Evolutionary conservation across 1,140 invertebrate species (phyloP).

Genomic region (Penaeus chinensis): DNA sequence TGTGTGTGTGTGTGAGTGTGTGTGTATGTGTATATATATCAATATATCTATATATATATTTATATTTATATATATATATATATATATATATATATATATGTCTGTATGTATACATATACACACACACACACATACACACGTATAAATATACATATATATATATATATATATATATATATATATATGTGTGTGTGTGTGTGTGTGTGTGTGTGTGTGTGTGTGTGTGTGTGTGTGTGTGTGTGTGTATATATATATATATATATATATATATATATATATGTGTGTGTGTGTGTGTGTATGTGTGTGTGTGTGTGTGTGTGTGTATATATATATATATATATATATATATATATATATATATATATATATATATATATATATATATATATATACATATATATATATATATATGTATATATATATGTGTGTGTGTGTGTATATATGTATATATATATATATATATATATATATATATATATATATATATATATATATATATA

Average conservation of each 20-base stretch:
- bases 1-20: too few relatives aligned
- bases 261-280: slow-evolving; percentile 17
- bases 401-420: slow-evolving; percentile 7
- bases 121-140: not conserved
- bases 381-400: slow-evolving; percentile 9
- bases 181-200: slow-evolving; percentile 12
- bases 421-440: not conserved
- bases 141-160: slow-evolving; percentile 17
- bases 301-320: not conserved
- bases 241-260: not conserved
- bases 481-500: not conserved
- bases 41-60: too few relatives aligned
- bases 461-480: slow-evolving; percentile 17
- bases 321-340: slow-evolving; percentile 17
- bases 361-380: slow-evolving; percentile 18
- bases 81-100: slow-evolving; percentile 23
- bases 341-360: slow-evolving; percentile 20
- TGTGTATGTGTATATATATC: too few relatives aligned
- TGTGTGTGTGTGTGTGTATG: not conserved
- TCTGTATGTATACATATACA: not conserved
- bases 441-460: slow-evolving; percentile 6
- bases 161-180: slow-evolving; percentile 19
- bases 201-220: slow-evolving; percentile 11
- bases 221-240: slow-evolving; percentile 27
- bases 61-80: not conserved